Evolutionary conservation across 2,113 vertebrate species (phyloP), one percentile per base, ranked within the genome.

Genomic region (Helogale parvula): DNA sequence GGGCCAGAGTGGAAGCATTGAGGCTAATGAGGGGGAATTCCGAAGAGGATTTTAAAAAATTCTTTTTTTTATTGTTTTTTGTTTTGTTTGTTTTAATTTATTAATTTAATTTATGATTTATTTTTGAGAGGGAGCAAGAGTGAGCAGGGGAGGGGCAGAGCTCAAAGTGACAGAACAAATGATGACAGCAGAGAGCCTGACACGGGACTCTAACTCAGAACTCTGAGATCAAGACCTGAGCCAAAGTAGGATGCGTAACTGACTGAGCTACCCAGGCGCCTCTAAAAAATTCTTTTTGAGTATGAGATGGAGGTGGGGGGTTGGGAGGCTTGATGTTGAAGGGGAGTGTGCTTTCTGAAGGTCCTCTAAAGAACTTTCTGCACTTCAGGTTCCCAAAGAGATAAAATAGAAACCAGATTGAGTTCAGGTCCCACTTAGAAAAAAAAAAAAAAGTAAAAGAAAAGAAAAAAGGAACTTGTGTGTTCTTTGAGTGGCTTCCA

Each of bases 361-460:
- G 85, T 85, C 86, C 38, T 92, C 47, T 81, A 65, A 89, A 63
- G 68, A 93, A 89, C 25, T 63, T 86, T 63, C 69, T 86, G n/a
- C 5, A 83, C 31, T 97, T 88, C 25, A 57, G 60, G 27, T 52
- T 95, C 52, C n/a, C 47, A 91, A 72, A 96, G 9, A 85, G 27
- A 82, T 66, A 68, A 96, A 82, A 81, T 29, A 84, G 16, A 63
- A 94, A 85, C 9, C 8, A 77, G 27, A 65, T 16, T 88, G 63
- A 35, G 71, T 9, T 65, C 63, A 93, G 41, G 5, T 87, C 63
- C 33, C 50, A 23, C 2, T 54, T 25, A 15, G 17, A 38, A 33
- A 41, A 74, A 65, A 33, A 35, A 66, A 27, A 45, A 29, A 29
- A 17, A 45, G 3, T 12, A 27, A 92, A 12, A 47, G 71, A 74